Evolutionary conservation across 92 coral and sea anemone genomes (phyloP).

Genomic region (Parazoanthus darwini): DNA sequence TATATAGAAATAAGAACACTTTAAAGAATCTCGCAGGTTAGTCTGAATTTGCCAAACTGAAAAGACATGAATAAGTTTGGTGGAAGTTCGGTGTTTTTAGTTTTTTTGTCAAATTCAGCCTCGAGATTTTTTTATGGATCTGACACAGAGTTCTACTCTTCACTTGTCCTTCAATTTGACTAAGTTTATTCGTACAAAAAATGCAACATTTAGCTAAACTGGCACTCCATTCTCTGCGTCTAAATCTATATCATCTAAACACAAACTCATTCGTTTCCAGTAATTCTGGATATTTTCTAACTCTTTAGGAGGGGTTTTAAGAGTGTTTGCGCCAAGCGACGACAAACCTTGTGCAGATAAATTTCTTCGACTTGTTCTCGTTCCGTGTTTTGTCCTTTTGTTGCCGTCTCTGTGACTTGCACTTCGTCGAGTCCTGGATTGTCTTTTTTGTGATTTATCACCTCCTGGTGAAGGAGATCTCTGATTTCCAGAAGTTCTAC

Average conservation of each 20-base stretch:
- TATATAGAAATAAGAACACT: too few species aligned
- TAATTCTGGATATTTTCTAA: slow-evolving; percentile 72
- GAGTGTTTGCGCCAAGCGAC: slow-evolving; percentile 39
- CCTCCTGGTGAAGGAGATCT: neutral
- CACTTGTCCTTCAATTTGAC: neutral
- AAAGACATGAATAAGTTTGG: too few species aligned
- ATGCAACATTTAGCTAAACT: neutral
- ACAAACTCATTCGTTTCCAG: slow-evolving; percentile 90
- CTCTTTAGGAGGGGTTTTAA: slow-evolving; percentile 64
- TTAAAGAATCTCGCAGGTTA: too few species aligned
- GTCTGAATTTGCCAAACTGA: too few species aligned
- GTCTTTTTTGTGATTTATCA: neutral
- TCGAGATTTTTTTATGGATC: too few species aligned
- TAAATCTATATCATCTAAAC: slow-evolving; percentile 77
- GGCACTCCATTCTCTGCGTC: slow-evolving; percentile 47
- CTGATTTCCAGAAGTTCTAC: neutral
- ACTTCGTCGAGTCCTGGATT: slow-evolving; percentile 6
- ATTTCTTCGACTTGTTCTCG: slow-evolving; percentile 2
- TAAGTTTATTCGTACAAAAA: neutral
- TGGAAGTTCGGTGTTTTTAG: too few species aligned
- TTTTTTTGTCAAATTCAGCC: too few species aligned
- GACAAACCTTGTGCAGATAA: slow-evolving; percentile 31
- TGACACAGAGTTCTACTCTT: neutral
- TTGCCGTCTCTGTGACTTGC: neutral
- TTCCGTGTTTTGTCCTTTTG: slow-evolving; percentile 40